Percentiles rank a stretch among this genome's conserved stretches.
These are phyloP conservation scores for Octonoba sinensis DNA, from an alignment of 2,888 invertebrate species.

Conservation along the genomic window DNA sequence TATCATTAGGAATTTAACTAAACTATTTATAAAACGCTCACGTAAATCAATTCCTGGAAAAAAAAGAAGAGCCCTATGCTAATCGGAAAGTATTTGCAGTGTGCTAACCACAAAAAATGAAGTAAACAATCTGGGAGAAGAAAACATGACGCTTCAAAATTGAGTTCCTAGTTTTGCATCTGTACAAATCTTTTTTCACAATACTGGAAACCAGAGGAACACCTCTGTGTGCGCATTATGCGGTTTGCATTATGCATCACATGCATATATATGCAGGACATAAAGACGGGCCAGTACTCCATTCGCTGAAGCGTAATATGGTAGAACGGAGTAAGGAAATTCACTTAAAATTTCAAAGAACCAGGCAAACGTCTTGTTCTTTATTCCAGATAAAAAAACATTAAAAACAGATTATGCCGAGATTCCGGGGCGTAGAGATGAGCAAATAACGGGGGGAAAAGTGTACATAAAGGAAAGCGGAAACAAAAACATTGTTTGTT, in stretches of 20 bases:
- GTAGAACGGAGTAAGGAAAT: slow-evolving; percentile 35
- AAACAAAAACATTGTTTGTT: slow-evolving; percentile 23
- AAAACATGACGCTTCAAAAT: slow-evolving; percentile 9
- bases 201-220: slow-evolving; percentile 25
- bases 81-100: not conserved
- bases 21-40: too few relatives aligned
- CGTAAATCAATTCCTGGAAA: too few relatives aligned
- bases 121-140: too few relatives aligned
- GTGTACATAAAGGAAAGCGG: not conserved
- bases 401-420: slow-evolving; percentile 50
- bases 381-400: slow-evolving; percentile 50
- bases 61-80: not conserved
- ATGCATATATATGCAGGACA: slow-evolving; percentile 48
- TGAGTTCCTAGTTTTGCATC: slow-evolving; percentile 29
- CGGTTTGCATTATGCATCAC: slow-evolving; percentile 55
- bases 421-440: not conserved
- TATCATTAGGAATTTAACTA: too few relatives aligned
- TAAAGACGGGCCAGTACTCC: slow-evolving; percentile 14
- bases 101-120: not conserved
- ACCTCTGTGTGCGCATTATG: slow-evolving; percentile 42
- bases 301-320: slow-evolving; percentile 8
- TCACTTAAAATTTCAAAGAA: slow-evolving; percentile 49
- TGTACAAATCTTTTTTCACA: slow-evolving; percentile 29
- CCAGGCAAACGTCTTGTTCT: slow-evolving; percentile 33
- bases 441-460: not conserved